Conservation (phyloP, 2,797 vertebrate species). For the Gymnothorax javanicus region DNA sequence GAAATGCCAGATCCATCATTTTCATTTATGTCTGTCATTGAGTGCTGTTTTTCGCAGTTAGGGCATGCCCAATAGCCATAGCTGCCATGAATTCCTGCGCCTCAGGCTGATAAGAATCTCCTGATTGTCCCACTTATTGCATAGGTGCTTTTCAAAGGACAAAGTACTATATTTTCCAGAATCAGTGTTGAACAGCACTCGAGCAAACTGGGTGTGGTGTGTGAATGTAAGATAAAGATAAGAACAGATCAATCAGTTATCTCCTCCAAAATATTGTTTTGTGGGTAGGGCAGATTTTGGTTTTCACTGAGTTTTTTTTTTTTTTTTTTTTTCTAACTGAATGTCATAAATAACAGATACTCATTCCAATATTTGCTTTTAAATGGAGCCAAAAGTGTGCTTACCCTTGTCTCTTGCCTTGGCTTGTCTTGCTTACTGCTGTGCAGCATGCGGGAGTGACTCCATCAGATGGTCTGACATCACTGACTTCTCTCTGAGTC, state of each 20-base stretch:
- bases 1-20: neutral
- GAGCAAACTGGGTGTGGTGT: no score
- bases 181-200: no score
- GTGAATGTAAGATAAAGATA: no score
- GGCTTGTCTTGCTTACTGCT: slow-evolving; percentile 49
- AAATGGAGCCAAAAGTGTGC: no score
- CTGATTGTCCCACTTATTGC: neutral
- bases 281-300: no score
- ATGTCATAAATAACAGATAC: no score
- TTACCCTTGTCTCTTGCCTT: slow-evolving; percentile 47
- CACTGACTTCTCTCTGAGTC: slow-evolving; percentile 36
- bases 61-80: neutral
- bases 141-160: neutral
- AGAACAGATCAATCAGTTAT: no score
- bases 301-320: no score
- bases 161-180: neutral
- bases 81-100: no score
- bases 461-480: slow-evolving; percentile 42
- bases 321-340: no score
- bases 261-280: no score
- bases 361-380: no score
- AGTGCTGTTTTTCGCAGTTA: neutral
- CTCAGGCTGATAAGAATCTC: neutral
- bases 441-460: slow-evolving; percentile 54
- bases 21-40: neutral